These are phyloP conservation scores for Chironex yamaguchii DNA, from an alignment of 30 jellyfish, hydroid and myxozoan genomes.

Conservation along the genomic window DNA sequence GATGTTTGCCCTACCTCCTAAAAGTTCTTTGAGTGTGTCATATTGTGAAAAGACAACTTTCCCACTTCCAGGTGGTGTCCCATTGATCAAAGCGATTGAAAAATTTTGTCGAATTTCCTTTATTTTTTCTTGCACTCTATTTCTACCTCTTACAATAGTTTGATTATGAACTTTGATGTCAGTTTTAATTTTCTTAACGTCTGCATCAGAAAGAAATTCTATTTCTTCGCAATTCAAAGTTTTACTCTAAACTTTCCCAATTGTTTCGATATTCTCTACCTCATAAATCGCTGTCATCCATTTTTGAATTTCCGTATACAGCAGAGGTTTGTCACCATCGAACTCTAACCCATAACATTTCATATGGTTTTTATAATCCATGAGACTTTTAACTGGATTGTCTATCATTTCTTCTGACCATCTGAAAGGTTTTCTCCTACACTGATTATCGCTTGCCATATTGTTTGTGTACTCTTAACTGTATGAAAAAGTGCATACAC, in stretches of 20 bases:
- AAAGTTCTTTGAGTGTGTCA: slow-evolving; percentile 51
- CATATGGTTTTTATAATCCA: background rate
- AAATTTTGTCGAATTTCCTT: slow-evolving; percentile 67
- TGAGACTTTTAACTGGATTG: background rate
- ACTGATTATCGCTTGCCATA: slow-evolving; percentile 38
- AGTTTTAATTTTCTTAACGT: background rate
- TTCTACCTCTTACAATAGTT: slow-evolving; percentile 43
- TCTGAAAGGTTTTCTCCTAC: slow-evolving; percentile 6
- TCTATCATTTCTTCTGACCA: background rate
- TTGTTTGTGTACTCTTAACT: background rate
- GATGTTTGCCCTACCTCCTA: slow-evolving; percentile 76
- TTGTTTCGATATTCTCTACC: slow-evolving; percentile 19
- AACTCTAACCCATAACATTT: slow-evolving; percentile 26
- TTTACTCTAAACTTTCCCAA: slow-evolving; percentile 30
- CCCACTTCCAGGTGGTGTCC: slow-evolving; percentile 75
- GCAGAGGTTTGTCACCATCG: slow-evolving; percentile 44
- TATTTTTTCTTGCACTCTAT: slow-evolving; percentile 75
- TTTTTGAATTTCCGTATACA: slow-evolving; percentile 38
- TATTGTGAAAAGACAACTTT: slow-evolving; percentile 46
- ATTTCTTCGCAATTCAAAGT: slow-evolving; percentile 28
- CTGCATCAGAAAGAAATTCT: slow-evolving; percentile 11
- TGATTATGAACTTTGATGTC: slow-evolving; percentile 19
- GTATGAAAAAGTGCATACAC: slow-evolving; percentile 42
- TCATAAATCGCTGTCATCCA: slow-evolving; percentile 42
- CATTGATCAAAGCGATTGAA: slow-evolving; percentile 73